Base-by-base conservation (phyloP, 2,888 invertebrate genomes). In the Schrankia costaestrigalis region DNA sequence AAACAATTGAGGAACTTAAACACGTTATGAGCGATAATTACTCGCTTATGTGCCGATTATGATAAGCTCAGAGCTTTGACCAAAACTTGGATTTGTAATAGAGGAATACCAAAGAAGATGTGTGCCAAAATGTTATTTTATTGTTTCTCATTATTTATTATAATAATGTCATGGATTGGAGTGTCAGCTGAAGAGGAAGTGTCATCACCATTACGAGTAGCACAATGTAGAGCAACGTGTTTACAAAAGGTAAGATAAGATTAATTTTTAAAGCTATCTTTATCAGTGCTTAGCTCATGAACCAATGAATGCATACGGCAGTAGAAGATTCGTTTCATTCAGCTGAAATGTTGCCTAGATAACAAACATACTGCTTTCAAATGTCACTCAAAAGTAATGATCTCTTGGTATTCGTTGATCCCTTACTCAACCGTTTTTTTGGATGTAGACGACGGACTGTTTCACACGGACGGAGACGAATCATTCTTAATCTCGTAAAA, bases 151-250 rank as follows among this genome's bases (percentile, higher is more conserved):
- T 71, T 86, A 65, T 78, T 85, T 71, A 76, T 79, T 62, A 64
- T 77, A 55, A 59, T 84, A 52, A 71, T 80, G 63, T 74, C 79
- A 60, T 84, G 87, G 87, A 85, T 85, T 80, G 85, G 79, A 71
- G 86, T 83, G 71, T 59, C 71, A 32, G 91, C 90, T 52, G 91
- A 91, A 63, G 91, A 91, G 83, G 92, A 92, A 72, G 91, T 93
- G 56, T 92, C 91, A 42, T 93, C 92, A 61, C 93, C 93, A 38
- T 78, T 93, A 53, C 89, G 92, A 64, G 92, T 93, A 56, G 93
- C 93, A 56, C 92, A 93, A 63, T 93, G 93, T 76, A 83, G 93
- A 76, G 92, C 93, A 53, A 91, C 92, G 54, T 93, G 93, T 78
- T 89, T 93, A 64, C 90, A 92, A 88, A 91, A 90, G 92, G 93